Percentiles rank a stretch among this genome's conserved stretches.
These are phyloP conservation scores for Todiramphus saurophagus DNA, from an alignment of 2,113 vertebrate species.

Conservation along the genomic window DNA sequence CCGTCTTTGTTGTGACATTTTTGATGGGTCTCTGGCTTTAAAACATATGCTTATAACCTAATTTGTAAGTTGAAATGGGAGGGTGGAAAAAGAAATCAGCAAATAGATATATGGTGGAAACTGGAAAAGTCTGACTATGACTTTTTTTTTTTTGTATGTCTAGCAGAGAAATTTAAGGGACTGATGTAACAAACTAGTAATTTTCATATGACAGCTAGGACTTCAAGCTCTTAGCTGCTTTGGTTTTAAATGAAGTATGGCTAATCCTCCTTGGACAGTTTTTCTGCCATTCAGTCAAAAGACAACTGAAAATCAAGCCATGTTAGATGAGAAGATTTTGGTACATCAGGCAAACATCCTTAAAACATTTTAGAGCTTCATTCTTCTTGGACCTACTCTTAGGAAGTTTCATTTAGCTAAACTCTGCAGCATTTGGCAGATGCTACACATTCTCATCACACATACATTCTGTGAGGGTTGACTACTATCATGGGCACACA, in stretches of 20 bases:
- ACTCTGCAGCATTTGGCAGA: constrained; percentile 47
- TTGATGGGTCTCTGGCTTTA: background rate
- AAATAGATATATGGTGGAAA: background rate
- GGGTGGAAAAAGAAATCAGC: background rate
- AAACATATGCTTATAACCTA: background rate
- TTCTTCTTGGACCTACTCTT: constrained; percentile 11
- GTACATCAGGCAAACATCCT: background rate
- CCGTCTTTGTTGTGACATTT: background rate
- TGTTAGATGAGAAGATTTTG: background rate
- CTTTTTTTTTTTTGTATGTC: background rate
- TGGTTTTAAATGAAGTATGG: background rate
- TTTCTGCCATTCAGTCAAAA: background rate
- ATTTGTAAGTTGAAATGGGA: background rate
- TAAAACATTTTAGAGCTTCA: background rate
- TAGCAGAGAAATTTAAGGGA: background rate
- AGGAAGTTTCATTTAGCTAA: constrained; percentile 37
- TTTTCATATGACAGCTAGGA: background rate
- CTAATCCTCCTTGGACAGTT: background rate
- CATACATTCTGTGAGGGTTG: constrained; percentile 62
- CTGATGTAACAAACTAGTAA: background rate
- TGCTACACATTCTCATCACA: constrained; percentile 42
- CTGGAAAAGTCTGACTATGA: background rate
- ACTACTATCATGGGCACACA: constrained; percentile 59
- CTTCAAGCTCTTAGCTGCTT: background rate
- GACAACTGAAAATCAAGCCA: background rate